phyloP scores from a whole-genome alignment of 2,113 vertebrate genomes.

The Heliornis fulica region DNA sequence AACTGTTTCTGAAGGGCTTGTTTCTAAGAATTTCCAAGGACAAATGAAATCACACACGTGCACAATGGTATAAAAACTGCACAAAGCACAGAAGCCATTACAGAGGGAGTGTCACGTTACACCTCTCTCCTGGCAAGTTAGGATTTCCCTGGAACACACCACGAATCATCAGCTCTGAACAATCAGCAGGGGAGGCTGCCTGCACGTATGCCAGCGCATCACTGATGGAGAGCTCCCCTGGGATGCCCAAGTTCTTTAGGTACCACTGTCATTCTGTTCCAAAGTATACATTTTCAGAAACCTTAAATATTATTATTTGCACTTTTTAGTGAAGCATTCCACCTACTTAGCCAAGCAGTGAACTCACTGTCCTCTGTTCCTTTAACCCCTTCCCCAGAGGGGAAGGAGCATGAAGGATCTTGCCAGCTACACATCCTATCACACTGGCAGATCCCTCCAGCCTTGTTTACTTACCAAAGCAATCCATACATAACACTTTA shows the following conservation, averaged over 20 bases:
- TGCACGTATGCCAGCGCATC: rapidly evolving
- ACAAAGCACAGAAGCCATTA: neutral
- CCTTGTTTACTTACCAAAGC: neutral
- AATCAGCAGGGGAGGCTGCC: neutral
- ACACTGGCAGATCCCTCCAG: rapidly evolving
- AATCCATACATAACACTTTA: neutral
- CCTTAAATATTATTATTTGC: neutral
- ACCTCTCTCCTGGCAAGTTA: rapidly evolving
- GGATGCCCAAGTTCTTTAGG: rapidly evolving
- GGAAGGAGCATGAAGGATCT: neutral
- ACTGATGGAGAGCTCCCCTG: neutral
- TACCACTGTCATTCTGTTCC: neutral
- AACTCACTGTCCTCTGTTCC: neutral
- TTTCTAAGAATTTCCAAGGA: neutral
- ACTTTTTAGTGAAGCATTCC: neutral
- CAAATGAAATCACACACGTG: rapidly evolving
- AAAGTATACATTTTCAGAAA: neutral
- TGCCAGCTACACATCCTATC: rapidly evolving
- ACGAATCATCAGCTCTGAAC: rapidly evolving
- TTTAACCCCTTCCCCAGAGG: neutral
- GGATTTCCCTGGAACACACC: neutral
- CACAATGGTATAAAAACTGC: neutral
- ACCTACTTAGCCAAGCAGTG: neutral
- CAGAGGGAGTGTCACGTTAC: rapidly evolving
- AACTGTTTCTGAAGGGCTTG: neutral